These are phyloP conservation scores for Calameuta idolon DNA, from an alignment of 2,888 invertebrate genomes.

Conservation along the genomic window DNA sequence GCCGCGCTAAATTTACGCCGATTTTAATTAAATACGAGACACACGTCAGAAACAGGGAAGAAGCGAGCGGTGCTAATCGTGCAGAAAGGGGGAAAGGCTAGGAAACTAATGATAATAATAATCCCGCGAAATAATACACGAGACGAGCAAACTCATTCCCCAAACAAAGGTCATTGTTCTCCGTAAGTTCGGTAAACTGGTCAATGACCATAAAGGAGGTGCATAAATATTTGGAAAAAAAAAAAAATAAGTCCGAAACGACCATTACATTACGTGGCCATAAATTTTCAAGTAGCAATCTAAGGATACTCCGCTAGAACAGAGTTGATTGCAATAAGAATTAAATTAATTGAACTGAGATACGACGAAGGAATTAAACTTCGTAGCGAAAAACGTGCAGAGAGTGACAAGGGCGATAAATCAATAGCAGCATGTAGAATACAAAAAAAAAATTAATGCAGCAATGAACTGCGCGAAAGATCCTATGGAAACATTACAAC, in stretches of 20 bases:
- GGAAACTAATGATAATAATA: neutral
- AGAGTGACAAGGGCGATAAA: neutral
- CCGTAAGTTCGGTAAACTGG: neutral
- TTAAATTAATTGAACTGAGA: neutral
- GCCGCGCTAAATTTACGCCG: neutral
- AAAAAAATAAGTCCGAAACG: neutral
- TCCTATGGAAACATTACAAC: neutral
- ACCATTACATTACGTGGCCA: neutral
- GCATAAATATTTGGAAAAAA: neutral
- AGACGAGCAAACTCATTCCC: neutral
- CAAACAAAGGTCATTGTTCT: neutral
- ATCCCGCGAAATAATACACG: neutral
- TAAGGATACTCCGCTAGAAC: neutral
- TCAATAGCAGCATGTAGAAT: neutral
- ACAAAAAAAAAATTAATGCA: neutral
- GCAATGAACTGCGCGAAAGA: neutral
- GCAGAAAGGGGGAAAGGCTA: neutral
- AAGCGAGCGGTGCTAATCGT: neutral
- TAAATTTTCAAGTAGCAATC: neutral
- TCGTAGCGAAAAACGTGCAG: neutral
- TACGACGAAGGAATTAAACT: no score
- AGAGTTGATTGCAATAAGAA: neutral
- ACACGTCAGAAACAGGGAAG: neutral
- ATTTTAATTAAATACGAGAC: neutral
- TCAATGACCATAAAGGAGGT: neutral